Evolutionary conservation across 2,113 vertebrate genomes (phyloP).

Genomic region (Caretta caretta): DNA sequence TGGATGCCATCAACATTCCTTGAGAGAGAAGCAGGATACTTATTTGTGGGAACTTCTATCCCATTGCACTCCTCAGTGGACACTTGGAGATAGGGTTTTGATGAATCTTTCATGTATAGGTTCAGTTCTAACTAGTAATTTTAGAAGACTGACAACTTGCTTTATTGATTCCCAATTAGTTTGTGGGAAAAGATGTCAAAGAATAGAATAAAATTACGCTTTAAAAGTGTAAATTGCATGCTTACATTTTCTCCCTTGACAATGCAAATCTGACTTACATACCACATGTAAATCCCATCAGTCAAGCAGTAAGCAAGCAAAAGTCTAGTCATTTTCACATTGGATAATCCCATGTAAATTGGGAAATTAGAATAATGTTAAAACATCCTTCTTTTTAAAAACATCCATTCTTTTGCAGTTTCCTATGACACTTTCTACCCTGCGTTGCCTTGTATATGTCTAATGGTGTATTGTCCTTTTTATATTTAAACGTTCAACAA

Average conservation of each 20-base stretch:
- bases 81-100: not conserved
- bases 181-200: not conserved
- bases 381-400: not conserved
- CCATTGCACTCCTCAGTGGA: not conserved
- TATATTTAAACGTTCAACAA: not conserved
- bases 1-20: not conserved
- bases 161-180: not conserved
- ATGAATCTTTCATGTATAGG: not conserved
- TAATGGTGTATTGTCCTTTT: not conserved
- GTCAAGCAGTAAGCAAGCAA: conserved; percentile 6
- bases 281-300: not conserved
- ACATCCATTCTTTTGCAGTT: not conserved
- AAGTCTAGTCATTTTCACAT: not conserved
- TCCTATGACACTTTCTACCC: not conserved
- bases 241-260: not conserved
- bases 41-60: not conserved
- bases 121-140: not conserved
- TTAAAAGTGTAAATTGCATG: not conserved
- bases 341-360: not conserved
- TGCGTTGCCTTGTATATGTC: not conserved
- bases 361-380: not conserved
- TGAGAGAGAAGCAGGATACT: not conserved
- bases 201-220: not conserved
- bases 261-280: not conserved
- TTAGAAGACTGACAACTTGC: not conserved